Evolutionary conservation across 2,113 vertebrate genomes (phyloP).

Genomic region (Cyphomyrus plagiostoma): DNA sequence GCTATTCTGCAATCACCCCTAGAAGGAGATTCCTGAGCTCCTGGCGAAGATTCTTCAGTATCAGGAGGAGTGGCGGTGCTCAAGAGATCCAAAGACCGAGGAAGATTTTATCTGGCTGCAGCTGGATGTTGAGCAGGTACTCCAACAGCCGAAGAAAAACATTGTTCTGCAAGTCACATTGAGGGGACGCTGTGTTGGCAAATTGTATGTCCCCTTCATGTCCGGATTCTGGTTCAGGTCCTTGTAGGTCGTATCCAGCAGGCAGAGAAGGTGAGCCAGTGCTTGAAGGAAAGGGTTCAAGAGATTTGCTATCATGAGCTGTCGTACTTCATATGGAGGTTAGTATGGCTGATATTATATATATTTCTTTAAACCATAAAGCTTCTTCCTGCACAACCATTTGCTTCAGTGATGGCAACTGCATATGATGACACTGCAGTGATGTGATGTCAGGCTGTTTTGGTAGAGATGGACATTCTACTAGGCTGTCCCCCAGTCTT

Average conservation of each 20-base stretch:
- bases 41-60: constrained; percentile 24
- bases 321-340: constrained; percentile 39
- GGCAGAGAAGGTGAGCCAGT: constrained; percentile 9
- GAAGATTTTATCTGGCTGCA: constrained; percentile 39
- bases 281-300: neutral
- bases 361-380: neutral
- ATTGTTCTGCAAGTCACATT: neutral
- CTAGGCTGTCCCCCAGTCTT: neutral
- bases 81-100: neutral
- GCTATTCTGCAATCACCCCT: neutral
- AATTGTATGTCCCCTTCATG: neutral
- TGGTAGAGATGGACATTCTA: neutral
- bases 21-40: constrained; percentile 12
- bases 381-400: neutral
- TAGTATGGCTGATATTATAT: neutral
- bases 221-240: constrained; percentile 29
- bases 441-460: neutral
- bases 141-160: neutral
- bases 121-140: constrained; percentile 50
- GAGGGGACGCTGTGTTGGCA: neutral
- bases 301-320: constrained; percentile 45
- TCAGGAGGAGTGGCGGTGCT: neutral
- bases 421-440: neutral
- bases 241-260: constrained; percentile 3
- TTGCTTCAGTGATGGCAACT: neutral